Evolutionary conservation across 1,140 invertebrate genomes (phyloP).

Genomic region (Lethrus apterus): DNA sequence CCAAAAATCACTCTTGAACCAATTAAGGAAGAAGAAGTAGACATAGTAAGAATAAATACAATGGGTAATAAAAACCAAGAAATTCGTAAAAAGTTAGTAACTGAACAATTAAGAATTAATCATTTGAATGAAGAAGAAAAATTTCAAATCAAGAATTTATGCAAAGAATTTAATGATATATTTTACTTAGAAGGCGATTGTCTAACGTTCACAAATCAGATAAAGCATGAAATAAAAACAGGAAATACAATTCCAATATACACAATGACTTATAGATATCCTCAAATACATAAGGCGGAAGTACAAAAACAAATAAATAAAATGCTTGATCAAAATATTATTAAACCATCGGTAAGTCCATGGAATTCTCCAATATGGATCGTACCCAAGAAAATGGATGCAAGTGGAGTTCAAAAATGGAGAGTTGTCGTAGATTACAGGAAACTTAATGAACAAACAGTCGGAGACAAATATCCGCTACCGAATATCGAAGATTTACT

Average conservation of each 20-base stretch:
- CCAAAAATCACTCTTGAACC: too few relatives aligned
- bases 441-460: conserved; percentile 35
- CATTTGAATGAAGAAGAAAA: conserved; percentile 28
- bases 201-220: conserved; percentile 23
- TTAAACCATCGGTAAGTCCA: conserved; percentile 18
- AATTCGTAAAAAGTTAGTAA: too few relatives aligned
- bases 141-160: conserved; percentile 17
- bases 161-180: conserved; percentile 23
- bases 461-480: conserved; percentile 42
- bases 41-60: too few relatives aligned
- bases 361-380: conserved; percentile 30
- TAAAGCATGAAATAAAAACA: conserved; percentile 19
- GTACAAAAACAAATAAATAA: conserved; percentile 25
- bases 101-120: conserved; percentile 14
- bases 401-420: conserved; percentile 32
- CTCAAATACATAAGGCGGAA: conserved; percentile 29
- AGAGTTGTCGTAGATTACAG: conserved; percentile 37
- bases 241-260: conserved; percentile 18
- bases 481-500: conserved; percentile 46
- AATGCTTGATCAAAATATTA: conserved; percentile 20
- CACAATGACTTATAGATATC: conserved; percentile 29
- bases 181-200: conserved; percentile 19
- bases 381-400: conserved; percentile 31
- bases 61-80: too few relatives aligned
- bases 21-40: too few relatives aligned